Evolutionary conservation across 2,797 vertebrate genomes (phyloP), one percentile per base, ranked within the genome.

Genomic region (Chrysocyon brachyurus): DNA sequence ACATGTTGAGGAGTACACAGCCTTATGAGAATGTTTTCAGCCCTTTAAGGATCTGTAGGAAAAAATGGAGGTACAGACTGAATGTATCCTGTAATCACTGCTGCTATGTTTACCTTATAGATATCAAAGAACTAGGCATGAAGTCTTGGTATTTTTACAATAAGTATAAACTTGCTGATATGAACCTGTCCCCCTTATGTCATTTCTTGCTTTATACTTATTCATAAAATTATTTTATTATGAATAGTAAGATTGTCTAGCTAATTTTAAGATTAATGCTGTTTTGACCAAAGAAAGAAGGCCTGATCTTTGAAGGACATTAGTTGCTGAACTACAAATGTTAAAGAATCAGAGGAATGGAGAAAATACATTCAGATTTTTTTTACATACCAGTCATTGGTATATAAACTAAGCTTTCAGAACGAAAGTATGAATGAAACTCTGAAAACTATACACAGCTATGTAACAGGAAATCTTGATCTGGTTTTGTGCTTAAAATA

Each of bases 401-500:
- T 66, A 54, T 21, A 36, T 28, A 61, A 61, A 87, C n/a, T 77
- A 59, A 59, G 11, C 64, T 77, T 95, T 87, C 24, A 54, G 46
- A 73, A 66, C 49, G 57, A 63, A 87, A 91, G 31, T 49, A 10
- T 70, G 78, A 70, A 79, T 57, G 64, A 88, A 84, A 84, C 68
- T 70, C 81, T 85, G 91, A 82, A 89, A 91, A 63, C 46, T 36
- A 75, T 3, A 28, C 75, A 70, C 33, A 64, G 4, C 28, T 64
- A 2, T 91, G 19, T 83, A 91, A 89, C 5, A 95, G 64, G 81
- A 90, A 75, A 26, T 93, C 12, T 56, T 46, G 10, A 33, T 79
- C 56, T 96, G 87, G 78, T 90, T 96, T 85, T 90, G 31, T 64
- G 10, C 19, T 96, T 96, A 81, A 90, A 59, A 52, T 89, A 49